Conservation (phyloP, 2,797 vertebrate genomes). For the Crypturellus tataupa region DNA sequence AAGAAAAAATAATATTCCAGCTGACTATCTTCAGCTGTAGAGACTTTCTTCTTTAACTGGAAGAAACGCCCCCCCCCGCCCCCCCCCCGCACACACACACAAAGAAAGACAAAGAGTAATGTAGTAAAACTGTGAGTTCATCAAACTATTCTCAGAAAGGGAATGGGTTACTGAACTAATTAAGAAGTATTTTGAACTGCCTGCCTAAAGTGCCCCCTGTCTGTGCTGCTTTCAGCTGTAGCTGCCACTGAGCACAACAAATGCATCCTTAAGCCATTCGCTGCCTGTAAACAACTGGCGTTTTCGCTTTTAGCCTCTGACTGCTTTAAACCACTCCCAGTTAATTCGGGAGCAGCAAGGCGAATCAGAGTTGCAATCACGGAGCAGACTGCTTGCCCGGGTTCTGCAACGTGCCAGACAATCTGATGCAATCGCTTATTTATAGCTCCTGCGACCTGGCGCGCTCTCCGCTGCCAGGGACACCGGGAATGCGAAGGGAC, state of each 20-base stretch:
- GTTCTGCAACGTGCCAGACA: slow-evolving; percentile 7
- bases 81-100: too few relatives aligned
- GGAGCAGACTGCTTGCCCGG: slow-evolving; percentile 42
- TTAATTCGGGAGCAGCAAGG: slow-evolving; percentile 57
- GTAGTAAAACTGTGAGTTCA: background rate
- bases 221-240: background rate
- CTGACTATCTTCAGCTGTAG: background rate
- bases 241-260: background rate
- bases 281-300: slow-evolving; percentile 48
- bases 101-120: background rate
- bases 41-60: background rate
- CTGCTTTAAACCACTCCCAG: slow-evolving; percentile 61
- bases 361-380: slow-evolving; percentile 62
- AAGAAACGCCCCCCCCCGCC: too few relatives aligned
- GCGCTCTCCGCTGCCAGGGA: background rate
- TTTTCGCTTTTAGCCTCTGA: slow-evolving; percentile 72
- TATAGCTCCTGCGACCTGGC: background rate
- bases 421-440: slow-evolving; percentile 49
- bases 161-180: background rate
- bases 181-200: background rate
- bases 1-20: background rate
- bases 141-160: slow-evolving; percentile 7
- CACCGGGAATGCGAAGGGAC: background rate
- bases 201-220: background rate
- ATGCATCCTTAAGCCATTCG: slow-evolving; percentile 8